A percentile compares a stretch with the other conserved stretches of the same genome.
These are phyloP conservation scores for Trichogramma dendrolimi DNA, from an alignment of 2,888 invertebrate genomes.

Conservation along the genomic window DNA sequence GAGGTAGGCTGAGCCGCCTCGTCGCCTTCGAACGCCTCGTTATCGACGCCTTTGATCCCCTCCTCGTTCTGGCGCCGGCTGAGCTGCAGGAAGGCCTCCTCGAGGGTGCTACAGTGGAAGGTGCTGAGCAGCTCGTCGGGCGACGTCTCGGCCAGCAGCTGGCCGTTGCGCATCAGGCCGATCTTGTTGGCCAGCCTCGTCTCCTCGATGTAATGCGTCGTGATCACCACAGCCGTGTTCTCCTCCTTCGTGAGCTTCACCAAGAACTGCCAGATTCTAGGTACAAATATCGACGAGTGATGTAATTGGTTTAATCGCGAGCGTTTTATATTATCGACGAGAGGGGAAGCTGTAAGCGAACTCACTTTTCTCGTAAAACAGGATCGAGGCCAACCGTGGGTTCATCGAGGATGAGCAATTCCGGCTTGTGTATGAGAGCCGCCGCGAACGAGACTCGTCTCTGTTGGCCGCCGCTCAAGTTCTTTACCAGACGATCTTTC, in stretches of 20 bases:
- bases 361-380: slow-evolving; percentile 74
- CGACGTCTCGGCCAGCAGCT: slow-evolving; percentile 78
- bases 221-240: slow-evolving; percentile 80
- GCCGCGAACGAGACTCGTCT: slow-evolving; percentile 84
- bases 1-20: slow-evolving; percentile 24
- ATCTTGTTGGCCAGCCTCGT: slow-evolving; percentile 84
- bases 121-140: slow-evolving; percentile 67
- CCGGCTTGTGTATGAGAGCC: slow-evolving; percentile 82
- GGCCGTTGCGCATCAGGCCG: slow-evolving; percentile 83
- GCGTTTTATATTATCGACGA: background rate
- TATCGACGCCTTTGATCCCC: slow-evolving; percentile 34
- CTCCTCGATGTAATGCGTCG: slow-evolving; percentile 94
- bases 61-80: slow-evolving; percentile 61
- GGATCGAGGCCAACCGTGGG: slow-evolving; percentile 94
- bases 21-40: slow-evolving; percentile 18
- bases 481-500: slow-evolving; percentile 62
- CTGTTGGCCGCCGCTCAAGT: slow-evolving; percentile 86
- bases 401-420: slow-evolving; percentile 84
- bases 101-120: slow-evolving; percentile 71
- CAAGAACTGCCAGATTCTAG: slow-evolving; percentile 85
- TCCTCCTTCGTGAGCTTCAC: slow-evolving; percentile 66
- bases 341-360: slow-evolving; percentile 29
- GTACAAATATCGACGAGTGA: slow-evolving; percentile 29
- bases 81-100: slow-evolving; percentile 82
- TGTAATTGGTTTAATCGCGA: no score